Percentiles rank a stretch among this genome's conserved stretches.
Conservation (phyloP, 2,797 vertebrate genomes). For the Columba guinea region DNA sequence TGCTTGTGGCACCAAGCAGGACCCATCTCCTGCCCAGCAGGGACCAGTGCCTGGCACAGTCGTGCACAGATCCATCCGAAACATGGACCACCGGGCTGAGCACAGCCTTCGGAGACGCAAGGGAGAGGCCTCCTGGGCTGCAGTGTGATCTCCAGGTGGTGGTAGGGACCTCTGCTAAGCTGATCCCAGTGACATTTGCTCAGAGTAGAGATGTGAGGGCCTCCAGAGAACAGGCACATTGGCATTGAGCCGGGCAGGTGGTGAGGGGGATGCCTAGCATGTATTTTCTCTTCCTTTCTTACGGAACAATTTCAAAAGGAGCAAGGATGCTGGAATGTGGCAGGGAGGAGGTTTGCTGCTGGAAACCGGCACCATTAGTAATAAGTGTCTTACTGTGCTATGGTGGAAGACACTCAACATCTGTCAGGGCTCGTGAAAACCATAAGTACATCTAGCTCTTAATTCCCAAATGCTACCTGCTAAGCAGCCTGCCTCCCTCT, state of each 20-base stretch:
- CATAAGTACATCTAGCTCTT: background rate
- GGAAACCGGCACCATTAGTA: background rate
- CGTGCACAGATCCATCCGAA: rapidly evolving
- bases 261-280: background rate
- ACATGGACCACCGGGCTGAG: background rate
- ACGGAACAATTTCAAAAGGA: background rate
- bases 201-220: background rate
- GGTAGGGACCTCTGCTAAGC: background rate
- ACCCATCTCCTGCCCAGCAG: background rate
- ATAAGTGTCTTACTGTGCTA: background rate
- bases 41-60: rapidly evolving
- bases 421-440: conserved; percentile 1
- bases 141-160: background rate
- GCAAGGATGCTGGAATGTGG: background rate
- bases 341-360: background rate
- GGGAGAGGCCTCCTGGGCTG: background rate
- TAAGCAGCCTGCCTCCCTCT: conserved; percentile 8
- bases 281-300: background rate
- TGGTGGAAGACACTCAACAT: background rate
- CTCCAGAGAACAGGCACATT: background rate
- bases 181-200: background rate
- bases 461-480: conserved; percentile 1
- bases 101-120: rapidly evolving
- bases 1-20: background rate
- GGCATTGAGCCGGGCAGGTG: rapidly evolving